phyloP scores from a whole-genome alignment of 2,888 invertebrate genomes.

The Clepsis dumicolana region DNA sequence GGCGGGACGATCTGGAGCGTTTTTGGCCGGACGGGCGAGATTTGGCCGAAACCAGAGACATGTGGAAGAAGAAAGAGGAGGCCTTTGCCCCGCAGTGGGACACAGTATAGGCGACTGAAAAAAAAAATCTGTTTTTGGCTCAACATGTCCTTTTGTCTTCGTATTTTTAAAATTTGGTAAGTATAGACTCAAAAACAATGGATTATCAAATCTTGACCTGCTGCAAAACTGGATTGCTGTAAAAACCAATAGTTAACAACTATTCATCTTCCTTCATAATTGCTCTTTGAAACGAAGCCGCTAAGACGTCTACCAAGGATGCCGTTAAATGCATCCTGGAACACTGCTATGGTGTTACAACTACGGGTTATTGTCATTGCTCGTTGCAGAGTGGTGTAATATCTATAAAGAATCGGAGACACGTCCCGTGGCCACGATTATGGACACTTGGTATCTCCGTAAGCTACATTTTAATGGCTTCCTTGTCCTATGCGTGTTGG shows the following conservation, averaged over 20 bases:
- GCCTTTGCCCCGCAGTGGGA: too few relatives aligned
- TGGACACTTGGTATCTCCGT: constrained; percentile 17
- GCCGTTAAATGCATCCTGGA: constrained; percentile 20
- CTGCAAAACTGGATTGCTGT: neutral
- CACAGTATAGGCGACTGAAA: too few relatives aligned
- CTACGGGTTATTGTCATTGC: constrained; percentile 3
- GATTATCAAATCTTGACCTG: neutral
- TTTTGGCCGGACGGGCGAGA: too few relatives aligned
- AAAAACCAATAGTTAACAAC: too few relatives aligned
- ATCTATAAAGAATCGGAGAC: constrained; percentile 23
- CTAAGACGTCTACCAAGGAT: neutral
- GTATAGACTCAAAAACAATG: neutral
- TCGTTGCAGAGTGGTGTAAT: constrained; percentile 11
- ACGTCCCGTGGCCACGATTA: constrained; percentile 21
- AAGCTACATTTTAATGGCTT: constrained; percentile 21
- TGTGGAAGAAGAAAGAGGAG: too few relatives aligned
- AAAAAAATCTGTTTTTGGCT: too few relatives aligned
- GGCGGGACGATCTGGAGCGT: too few relatives aligned
- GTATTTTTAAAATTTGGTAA: too few relatives aligned
- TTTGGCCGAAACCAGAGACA: too few relatives aligned
- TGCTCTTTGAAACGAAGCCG: too few relatives aligned
- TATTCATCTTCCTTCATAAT: neutral
- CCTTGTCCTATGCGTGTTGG: constrained; percentile 16
- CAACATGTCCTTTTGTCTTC: too few relatives aligned
- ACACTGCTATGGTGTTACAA: neutral